Percentiles rank a stretch among this genome's conserved stretches.
Evolutionary conservation across 2,888 invertebrate species (phyloP).

Genomic region (Leucania comma): DNA sequence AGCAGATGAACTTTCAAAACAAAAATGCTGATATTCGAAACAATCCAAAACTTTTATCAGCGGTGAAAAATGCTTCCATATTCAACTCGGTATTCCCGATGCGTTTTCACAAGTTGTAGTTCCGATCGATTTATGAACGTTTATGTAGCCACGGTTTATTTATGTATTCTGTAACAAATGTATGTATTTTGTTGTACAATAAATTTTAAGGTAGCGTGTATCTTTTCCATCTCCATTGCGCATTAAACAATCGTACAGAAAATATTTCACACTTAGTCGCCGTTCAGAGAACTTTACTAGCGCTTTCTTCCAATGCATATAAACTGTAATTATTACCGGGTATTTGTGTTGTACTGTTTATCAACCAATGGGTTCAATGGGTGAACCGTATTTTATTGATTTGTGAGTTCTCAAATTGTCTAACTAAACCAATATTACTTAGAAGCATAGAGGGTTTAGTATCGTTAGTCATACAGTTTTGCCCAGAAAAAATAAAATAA

Average conservation of each 20-base stretch:
- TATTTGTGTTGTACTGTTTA: background rate
- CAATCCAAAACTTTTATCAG: background rate
- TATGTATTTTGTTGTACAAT: constrained; percentile 16
- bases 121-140: constrained; percentile 37
- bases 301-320: background rate
- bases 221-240: constrained; percentile 10
- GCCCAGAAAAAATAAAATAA: too few relatives aligned
- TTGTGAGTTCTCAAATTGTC: too few relatives aligned
- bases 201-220: constrained; percentile 14
- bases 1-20: too few relatives aligned
- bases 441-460: too few relatives aligned
- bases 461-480: too few relatives aligned
- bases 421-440: too few relatives aligned
- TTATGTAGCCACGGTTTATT: constrained; percentile 10
- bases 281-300: background rate
- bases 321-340: background rate
- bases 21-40: background rate
- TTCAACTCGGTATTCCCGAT: constrained; percentile 29
- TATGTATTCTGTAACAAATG: constrained; percentile 14
- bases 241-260: background rate
- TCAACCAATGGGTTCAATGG: too few relatives aligned
- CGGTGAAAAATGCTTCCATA: constrained; percentile 38
- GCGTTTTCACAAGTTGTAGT: constrained; percentile 24
- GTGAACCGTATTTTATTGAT: background rate
- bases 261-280: constrained; percentile 6